Base-by-base conservation (phyloP, 2,888 invertebrate genomes). In the Drosophila borealis region DNA sequence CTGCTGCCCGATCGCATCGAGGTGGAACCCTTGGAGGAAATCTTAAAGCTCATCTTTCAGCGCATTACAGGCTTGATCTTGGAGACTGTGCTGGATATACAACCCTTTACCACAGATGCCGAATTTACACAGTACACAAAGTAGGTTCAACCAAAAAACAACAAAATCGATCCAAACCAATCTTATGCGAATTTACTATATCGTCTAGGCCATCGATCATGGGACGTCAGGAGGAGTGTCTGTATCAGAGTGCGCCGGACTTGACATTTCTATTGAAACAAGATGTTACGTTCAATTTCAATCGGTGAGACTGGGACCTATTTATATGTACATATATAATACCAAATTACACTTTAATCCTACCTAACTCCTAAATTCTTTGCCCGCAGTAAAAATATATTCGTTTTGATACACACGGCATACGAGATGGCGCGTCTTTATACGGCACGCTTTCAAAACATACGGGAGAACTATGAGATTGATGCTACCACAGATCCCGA, bases 201-300 rank as follows among this genome's bases (percentile, higher is more conserved):
- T 11, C 8, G 21, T 36, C 0, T 42, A 96, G 96, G 65, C 97
- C 97, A 0, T 94, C 96, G 17, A 96, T 98, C 70, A 97, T 97
- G 94, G 96, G 95, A 17, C 96, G 96, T 85, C 94, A 95, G 87
- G 96, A 97, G 79, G 95, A 96, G 45, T 94, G 96, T 90, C 94
- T 96, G 0, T 95, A 96, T 60, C 96, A 96, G 2, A 93, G 94
- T 33, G 95, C 97, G 0, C 97, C 97, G 0, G 94, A 95, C 69
- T 92, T 97, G 36, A 93, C 93, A 42, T 95, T 95, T 80, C 94
- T 97, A 55, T 93, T 97, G 89, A 94, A 94, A 57, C 94, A 95
- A 72, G 96, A 97, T 73, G 51, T n/a, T 1, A 60, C 66, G 3
- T 92, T 90, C 61, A 90, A 90, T 55, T 64, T 54, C 2, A 79